Evolutionary conservation across 1,140 invertebrate genomes (phyloP), one percentile per base, ranked within the genome.

Genomic region (Cyclina sinensis): DNA sequence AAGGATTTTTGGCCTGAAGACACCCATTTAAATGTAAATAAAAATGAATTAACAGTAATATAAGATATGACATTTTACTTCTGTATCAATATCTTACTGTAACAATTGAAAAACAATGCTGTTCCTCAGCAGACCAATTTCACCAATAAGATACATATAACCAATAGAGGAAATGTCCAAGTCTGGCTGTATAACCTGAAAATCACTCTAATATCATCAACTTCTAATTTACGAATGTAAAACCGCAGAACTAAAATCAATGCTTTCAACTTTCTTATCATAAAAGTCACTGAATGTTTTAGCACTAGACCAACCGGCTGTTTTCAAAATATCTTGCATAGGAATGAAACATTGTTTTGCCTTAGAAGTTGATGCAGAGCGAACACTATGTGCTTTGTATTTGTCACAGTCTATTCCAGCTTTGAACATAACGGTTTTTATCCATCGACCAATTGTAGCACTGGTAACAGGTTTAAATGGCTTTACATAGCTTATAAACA

Each of bases 401-500:
- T 57, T 54, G 0, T 70, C 48, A 73, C 35, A 43, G 1, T 73
- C 39, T 21, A 85, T 85, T 3, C 57, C 81, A 39, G 57, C 30
- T 21, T 0, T 24, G 21, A 14, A 27, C 48, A 85, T 51, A 65
- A 73, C 48, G 30, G 16, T 48, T 81, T 88, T 88, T 48, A 89
- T 80, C 88, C 88, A 89, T 37, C 74, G 2, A 54, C 81, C 76
- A 12, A 90, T 70, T 37, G 89, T 88, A 30, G 43, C 48, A 39
- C 35, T 76, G 1, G 59, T 27, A 12, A 87, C 85, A 35, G 78
- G 5, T 68, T 90, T 83, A 65, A 74, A 57, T 16, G 85, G 80
- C 35, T 79, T 70, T 16, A 88, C 24, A 43, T 39, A 83, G 59
- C 57, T 81, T 21, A 88, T 35, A 59, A 68, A 27, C 51, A 78